A percentile compares a stretch with the other conserved stretches of the same genome.
These are phyloP conservation scores for Grammomys surdaster DNA, from an alignment of 2,113 vertebrate genomes.

Conservation along the genomic window DNA sequence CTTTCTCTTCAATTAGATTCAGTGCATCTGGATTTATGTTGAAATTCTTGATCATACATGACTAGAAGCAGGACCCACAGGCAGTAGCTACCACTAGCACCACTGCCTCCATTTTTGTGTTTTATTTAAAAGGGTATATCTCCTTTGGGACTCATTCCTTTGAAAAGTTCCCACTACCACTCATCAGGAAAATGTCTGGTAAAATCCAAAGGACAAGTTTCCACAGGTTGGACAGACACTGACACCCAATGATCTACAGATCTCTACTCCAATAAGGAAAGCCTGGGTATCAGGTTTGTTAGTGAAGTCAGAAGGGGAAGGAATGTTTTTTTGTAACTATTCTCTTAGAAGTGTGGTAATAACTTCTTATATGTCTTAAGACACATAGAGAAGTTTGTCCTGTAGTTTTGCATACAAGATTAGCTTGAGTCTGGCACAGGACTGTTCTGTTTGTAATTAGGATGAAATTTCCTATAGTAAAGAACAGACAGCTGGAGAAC, in stretches of 20 bases:
- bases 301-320: rapidly evolving
- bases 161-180: background rate
- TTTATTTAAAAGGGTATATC: background rate
- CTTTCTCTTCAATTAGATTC: too few species aligned
- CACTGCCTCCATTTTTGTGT: too few species aligned
- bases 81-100: background rate
- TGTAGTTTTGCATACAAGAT: background rate
- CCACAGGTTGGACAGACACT: background rate
- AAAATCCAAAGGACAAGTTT: background rate
- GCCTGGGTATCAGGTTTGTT: background rate
- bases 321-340: too few species aligned
- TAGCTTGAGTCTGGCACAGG: background rate
- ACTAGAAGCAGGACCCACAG: background rate
- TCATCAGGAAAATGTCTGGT: background rate
- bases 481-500: background rate
- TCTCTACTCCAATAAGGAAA: background rate
- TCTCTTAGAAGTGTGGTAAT: background rate
- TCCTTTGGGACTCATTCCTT: background rate
- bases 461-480: background rate
- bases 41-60: too few species aligned
- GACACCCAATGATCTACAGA: background rate
- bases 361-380: background rate
- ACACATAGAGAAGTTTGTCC: background rate
- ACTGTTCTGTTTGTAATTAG: background rate
- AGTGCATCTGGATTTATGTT: too few species aligned